Evolutionary conservation across 2,888 invertebrate species (phyloP).

Genomic region (Colletes collaris): DNA sequence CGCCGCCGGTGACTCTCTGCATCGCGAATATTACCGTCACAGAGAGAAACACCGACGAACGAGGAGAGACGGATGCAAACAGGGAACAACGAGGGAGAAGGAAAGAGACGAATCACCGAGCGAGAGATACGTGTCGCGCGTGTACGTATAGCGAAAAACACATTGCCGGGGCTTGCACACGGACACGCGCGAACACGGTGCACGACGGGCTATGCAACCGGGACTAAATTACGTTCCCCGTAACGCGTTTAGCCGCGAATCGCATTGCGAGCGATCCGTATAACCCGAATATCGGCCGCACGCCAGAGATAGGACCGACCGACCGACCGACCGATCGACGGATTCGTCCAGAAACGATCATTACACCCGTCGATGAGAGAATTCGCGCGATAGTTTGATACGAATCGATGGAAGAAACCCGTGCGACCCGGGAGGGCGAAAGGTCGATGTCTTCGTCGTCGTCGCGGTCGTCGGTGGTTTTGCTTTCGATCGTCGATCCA

Average conservation of each 20-base stretch:
- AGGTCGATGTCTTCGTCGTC: not conserved
- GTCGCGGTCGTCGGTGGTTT: too few relatives aligned
- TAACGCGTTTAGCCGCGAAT: conserved; percentile 82
- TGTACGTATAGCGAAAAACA: conserved; percentile 54
- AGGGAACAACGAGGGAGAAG: conserved; percentile 19
- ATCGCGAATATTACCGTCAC: conserved; percentile 52
- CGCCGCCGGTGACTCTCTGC: conserved; percentile 61
- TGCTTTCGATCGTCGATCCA: not conserved
- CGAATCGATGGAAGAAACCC: not conserved
- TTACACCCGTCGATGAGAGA: conserved; percentile 61
- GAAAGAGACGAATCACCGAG: conserved; percentile 31
- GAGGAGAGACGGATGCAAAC: conserved; percentile 26
- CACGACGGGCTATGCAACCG: conserved; percentile 71
- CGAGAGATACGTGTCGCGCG: conserved; percentile 71
- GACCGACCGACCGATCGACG: conserved; percentile 52
- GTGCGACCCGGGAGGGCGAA: not conserved
- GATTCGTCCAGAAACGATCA: conserved; percentile 62
- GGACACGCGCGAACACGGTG: conserved; percentile 52
- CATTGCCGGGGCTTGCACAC: conserved; percentile 61
- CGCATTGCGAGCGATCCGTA: conserved; percentile 80
- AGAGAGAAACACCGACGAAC: conserved; percentile 26
- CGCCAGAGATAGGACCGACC: conserved; percentile 68
- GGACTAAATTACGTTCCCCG: conserved; percentile 80
- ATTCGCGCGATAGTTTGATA: conserved; percentile 50
- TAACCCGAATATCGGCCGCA: conserved; percentile 79